Conservation (phyloP, 2,113 vertebrate species). For the Stercorarius parasiticus region DNA sequence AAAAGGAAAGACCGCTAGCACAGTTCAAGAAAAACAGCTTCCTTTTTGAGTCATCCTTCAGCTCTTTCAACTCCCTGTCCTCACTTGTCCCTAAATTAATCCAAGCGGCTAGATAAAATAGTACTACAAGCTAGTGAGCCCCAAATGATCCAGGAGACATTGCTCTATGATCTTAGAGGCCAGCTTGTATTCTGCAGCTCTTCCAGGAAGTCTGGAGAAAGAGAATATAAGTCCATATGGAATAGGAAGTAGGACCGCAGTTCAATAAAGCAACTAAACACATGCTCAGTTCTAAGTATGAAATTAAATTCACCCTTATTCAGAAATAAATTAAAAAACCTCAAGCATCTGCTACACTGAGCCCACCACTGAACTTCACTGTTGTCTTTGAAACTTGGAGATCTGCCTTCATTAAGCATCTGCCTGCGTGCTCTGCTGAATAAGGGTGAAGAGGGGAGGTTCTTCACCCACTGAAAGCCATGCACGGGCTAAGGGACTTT, state of each 20-base stretch:
- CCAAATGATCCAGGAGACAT: background rate
- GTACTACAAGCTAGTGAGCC: background rate
- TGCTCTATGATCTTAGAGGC: background rate
- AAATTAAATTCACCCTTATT: background rate
- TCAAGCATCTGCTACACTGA: background rate
- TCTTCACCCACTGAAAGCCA: background rate
- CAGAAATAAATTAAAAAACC: background rate
- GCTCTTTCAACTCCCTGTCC: background rate
- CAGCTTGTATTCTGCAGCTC: background rate
- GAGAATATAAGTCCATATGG: background rate
- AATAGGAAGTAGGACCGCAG: background rate
- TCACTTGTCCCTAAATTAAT: background rate
- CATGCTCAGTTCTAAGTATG: background rate
- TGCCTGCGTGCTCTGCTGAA: background rate
- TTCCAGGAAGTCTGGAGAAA: slow-evolving; percentile 11
- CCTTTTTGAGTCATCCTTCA: background rate
- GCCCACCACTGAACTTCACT: background rate
- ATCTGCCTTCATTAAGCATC: background rate
- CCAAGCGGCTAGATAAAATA: background rate
- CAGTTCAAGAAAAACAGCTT: background rate
- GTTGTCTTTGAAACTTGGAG: background rate
- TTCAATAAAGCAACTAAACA: background rate
- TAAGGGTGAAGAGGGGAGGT: background rate
- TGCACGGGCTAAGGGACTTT: background rate
- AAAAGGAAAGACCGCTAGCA: background rate